Percentiles rank a stretch among this genome's conserved stretches.
phyloP scores from a whole-genome alignment of 2,113 vertebrate species.

The Anoura caudifer region DNA sequence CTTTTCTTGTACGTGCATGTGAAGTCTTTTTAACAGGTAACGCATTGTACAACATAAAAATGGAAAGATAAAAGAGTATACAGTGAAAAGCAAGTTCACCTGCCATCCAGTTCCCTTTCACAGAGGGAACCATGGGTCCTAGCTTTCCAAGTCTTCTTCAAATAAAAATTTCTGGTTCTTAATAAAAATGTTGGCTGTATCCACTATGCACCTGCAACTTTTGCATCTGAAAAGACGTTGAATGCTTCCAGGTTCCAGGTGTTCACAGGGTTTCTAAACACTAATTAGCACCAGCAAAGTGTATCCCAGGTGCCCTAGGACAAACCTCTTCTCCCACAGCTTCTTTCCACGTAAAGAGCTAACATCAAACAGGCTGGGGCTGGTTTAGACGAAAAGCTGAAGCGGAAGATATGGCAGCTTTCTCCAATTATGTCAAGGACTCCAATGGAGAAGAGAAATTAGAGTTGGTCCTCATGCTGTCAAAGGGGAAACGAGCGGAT shows the following conservation, averaged over 20 bases:
- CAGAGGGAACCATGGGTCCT: neutral
- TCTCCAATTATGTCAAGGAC: neutral
- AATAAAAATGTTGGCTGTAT: neutral
- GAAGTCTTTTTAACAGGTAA: neutral
- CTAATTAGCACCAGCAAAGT: neutral
- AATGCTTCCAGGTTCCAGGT: neutral
- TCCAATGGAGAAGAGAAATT: neutral
- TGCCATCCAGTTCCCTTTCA: neutral
- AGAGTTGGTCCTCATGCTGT: neutral
- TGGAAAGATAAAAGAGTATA: neutral
- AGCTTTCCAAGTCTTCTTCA: neutral
- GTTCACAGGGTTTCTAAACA: neutral
- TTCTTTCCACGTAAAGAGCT: neutral
- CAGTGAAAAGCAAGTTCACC: neutral
- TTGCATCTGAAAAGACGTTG: neutral
- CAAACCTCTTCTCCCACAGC: neutral
- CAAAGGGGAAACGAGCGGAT: neutral
- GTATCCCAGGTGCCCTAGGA: neutral
- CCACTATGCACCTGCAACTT: neutral
- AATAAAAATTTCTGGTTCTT: neutral
- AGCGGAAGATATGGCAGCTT: neutral
- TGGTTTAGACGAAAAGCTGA: neutral
- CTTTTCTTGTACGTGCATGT: neutral
- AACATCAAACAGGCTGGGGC: neutral
- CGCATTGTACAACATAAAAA: neutral